phyloP scores from a whole-genome alignment of 2,113 vertebrate species.

The Hystrix brachyura region DNA sequence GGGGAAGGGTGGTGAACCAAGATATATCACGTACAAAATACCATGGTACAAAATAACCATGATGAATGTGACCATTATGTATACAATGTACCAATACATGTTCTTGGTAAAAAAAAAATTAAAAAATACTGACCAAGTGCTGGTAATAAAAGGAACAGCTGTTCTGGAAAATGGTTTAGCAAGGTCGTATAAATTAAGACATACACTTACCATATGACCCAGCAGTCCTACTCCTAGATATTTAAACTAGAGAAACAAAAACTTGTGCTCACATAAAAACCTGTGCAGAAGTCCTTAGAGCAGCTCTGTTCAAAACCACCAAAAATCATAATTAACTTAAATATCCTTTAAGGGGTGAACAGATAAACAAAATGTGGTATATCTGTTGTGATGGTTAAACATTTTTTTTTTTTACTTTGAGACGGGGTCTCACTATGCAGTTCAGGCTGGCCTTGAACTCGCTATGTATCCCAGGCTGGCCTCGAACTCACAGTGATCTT shows the following conservation, averaged over 20 bases:
- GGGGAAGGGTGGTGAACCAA: too few relatives aligned
- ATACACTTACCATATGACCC: slow-evolving; percentile 29
- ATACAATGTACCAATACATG: too few relatives aligned
- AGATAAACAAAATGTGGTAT: slow-evolving; percentile 30
- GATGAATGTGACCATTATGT: too few relatives aligned
- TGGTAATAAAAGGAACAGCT: background rate
- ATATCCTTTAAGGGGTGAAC: slow-evolving; percentile 38
- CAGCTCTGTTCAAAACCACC: slow-evolving; percentile 18
- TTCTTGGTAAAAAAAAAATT: background rate
- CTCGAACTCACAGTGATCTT: too few relatives aligned
- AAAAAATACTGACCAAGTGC: slow-evolving; percentile 44
- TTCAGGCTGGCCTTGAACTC: too few relatives aligned
- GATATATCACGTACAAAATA: too few relatives aligned
- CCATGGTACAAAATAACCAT: too few relatives aligned
- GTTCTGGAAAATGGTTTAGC: slow-evolving; percentile 50
- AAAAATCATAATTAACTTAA: slow-evolving; percentile 42
- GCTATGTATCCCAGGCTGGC: too few relatives aligned
- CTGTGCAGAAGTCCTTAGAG: slow-evolving; percentile 32
- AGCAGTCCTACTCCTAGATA: slow-evolving; percentile 45
- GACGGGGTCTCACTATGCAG: too few relatives aligned
- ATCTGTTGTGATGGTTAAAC: background rate
- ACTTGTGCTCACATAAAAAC: slow-evolving; percentile 27
- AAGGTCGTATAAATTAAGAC: slow-evolving; percentile 25
- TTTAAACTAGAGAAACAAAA: slow-evolving; percentile 52
- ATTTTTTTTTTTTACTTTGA: too few relatives aligned